Base-by-base conservation (phyloP, 2,113 vertebrate species). In the Chloroceryle aenea region DNA sequence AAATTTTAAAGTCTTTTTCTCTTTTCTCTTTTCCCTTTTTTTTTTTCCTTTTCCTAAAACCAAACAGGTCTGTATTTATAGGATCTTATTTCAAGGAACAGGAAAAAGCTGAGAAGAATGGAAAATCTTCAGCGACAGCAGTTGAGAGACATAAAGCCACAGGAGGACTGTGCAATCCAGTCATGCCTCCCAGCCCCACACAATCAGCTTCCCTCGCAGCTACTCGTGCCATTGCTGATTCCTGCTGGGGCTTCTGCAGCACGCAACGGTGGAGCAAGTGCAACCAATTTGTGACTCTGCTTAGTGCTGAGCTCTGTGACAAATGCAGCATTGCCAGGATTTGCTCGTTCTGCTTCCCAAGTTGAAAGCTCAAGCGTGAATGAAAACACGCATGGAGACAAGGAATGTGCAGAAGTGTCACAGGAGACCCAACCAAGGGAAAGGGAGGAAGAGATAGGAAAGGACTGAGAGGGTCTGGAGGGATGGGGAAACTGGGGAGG, bases 241-340 rank as follows among this genome's bases (percentile, higher is more conserved):
- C 58, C 45, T 63, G 52, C n/a, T 52, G 29, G 12, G 61, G 36
- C 82, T 83, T 47, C 23, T 36, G 42, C 52, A 58, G n/a, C 73
- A 64, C 0, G 0, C 2, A 29, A n/a, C 0, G 0, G 7, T 8
- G 43, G 38, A 78, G 55, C 34, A 15, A 34, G 15, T 16, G 10
- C 48, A 48, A 14, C 53, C 50, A 2, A 52, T 34, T 12, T 63
- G 42, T 62, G 63, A 12, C 68, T 83, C 50, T 67, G 38, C 20
- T 53, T 15, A 15, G 34, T 2, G 20, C 27, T 20, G 52, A 74
- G 30, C 76, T 42, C 66, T 71, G 67, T 36, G 78, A 38, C 59
- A 68, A 84, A 56, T 7, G 34, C 40, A 27, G 4, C 4, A 64
- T 40, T 43, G 18, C 27, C 1, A 2, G 22, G 42, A 43, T 68